Conservation (phyloP, 2,797 vertebrate species). For the Vireo griseus region DNA sequence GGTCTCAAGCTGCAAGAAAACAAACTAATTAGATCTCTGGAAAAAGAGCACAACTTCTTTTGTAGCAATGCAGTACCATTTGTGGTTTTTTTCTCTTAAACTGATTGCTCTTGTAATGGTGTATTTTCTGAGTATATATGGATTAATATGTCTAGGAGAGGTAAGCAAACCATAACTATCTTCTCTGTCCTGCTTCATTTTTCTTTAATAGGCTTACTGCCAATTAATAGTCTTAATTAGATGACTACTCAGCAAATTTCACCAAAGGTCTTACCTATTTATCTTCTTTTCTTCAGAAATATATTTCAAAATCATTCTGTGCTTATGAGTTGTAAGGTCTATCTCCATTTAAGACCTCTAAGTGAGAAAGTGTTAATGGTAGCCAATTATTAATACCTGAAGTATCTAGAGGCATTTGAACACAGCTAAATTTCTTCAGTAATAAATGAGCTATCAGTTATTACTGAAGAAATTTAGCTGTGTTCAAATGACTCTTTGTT, state of each 20-base stretch:
- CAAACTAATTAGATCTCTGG: not conserved
- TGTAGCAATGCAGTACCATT: not conserved
- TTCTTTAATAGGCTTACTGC: not conserved
- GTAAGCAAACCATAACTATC: not conserved
- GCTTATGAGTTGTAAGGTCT: not conserved
- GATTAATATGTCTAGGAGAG: not conserved
- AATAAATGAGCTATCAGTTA: not conserved
- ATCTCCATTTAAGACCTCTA: not conserved
- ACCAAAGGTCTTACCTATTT: not conserved
- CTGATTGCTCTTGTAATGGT: not conserved
- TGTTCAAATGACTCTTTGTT: not conserved
- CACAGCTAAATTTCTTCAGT: not conserved
- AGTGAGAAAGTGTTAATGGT: not conserved
- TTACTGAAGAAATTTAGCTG: not conserved
- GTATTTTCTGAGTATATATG: not conserved
- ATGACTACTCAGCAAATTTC: not conserved
- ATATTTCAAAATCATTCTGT: not conserved
- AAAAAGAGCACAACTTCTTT: not conserved
- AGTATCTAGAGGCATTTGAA: not conserved
- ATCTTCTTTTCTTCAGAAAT: not conserved
- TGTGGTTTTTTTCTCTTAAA: not conserved
- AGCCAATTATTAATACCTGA: not conserved
- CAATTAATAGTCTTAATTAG: not conserved
- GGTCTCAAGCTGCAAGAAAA: conserved; percentile 70
- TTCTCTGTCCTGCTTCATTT: not conserved